Evolutionary conservation across 2,888 invertebrate species (phyloP).

Genomic region (Amorpha juglandis): DNA sequence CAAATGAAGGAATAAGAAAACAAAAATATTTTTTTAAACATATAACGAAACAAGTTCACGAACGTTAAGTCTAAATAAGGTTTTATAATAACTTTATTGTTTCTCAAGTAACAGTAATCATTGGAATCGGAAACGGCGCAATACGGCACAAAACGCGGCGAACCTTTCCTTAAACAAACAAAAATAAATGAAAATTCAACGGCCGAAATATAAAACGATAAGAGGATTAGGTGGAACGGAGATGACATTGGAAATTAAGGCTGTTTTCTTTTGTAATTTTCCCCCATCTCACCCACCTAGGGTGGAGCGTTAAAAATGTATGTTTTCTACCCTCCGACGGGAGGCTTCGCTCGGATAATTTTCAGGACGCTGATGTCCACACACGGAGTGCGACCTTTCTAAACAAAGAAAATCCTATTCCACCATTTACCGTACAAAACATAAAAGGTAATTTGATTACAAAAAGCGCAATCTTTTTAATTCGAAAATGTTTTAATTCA

Average conservation of each 20-base stretch:
- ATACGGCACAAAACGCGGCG: constrained; percentile 43
- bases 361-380: constrained; percentile 63
- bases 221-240: constrained; percentile 84
- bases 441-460: constrained; percentile 2
- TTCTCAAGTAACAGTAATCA: constrained; percentile 39
- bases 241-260: constrained; percentile 85
- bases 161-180: constrained; percentile 80
- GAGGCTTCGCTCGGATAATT: constrained; percentile 66
- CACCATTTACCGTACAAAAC: constrained; percentile 15
- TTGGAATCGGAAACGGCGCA: constrained; percentile 60
- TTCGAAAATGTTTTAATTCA: constrained; percentile 22
- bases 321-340: constrained; percentile 66
- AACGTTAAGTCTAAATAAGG: constrained; percentile 23
- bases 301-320: constrained; percentile 80
- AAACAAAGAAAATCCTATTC: constrained; percentile 29
- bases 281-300: constrained; percentile 74
- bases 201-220: constrained; percentile 83
- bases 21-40: not conserved
- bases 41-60: constrained; percentile 8
- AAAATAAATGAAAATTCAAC: constrained; percentile 84
- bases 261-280: constrained; percentile 84
- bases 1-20: not conserved
- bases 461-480: constrained; percentile 10
- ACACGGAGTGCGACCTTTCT: constrained; percentile 35
- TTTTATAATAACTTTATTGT: constrained; percentile 27